Evolutionary conservation across 2,888 invertebrate species (phyloP), one percentile per base, ranked within the genome.

Genomic region (Scaptomyza reducta): DNA sequence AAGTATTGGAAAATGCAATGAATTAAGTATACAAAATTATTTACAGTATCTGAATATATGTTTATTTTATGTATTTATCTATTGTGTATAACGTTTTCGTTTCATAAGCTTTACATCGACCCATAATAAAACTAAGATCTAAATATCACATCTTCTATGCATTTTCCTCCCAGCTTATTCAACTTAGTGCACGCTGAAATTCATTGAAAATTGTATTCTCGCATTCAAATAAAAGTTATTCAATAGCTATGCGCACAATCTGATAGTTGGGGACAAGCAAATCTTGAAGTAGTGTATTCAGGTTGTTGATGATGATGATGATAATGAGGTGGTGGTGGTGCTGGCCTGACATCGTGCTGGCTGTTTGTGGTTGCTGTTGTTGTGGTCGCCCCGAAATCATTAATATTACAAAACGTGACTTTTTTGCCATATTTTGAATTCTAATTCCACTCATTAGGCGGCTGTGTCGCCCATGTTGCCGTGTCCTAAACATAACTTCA

Each of bases 361-460:
- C 11, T 27, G 40, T 41, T 18, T 13, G n/a, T 35, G 5, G 35
- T 6, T 57, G 31, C 10, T 29, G 47, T 31, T 57, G 59, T 46
- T 75, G 74, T 49, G 61, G 78, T 77, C 81, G 83, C 87, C 85
- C 82, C 86, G n/a, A 87, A 85, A 87, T 87, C 88, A 86, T 83
- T 87, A 87, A 87, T 82, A 82, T 74, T 67, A 75, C 74, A 78
- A 87, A 85, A 85, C 85, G 85, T 85, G 85, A 85, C 85, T 85
- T 85, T 85, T 88, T 85, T 85, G 88, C 86, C 88, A 83, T 87
- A 87, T 87, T 87, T 87, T 82, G 75, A 87, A 84, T 84, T 79
- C 88, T 84, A 87, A 84, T 84, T 84, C 77, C 88, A 85, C 86
- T 84, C 84, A 84, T 84, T 84, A 87, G 87, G 73, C 62, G 55